These are phyloP conservation scores for Paragorgia papillata DNA, from an alignment of 92 coral and sea anemone species.

Conservation along the genomic window DNA sequence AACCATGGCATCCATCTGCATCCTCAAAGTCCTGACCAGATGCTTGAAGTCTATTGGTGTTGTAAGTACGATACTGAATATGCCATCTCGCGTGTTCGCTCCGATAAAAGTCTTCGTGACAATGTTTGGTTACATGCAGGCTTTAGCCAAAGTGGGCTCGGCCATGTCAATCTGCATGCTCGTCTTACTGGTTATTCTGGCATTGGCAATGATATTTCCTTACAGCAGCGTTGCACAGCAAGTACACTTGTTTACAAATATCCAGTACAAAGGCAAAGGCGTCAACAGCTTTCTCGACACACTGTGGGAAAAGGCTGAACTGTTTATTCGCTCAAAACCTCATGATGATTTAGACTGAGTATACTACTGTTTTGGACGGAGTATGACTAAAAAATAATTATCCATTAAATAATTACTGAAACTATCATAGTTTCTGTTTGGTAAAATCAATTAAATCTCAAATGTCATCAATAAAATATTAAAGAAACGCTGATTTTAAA, in stretches of 20 bases:
- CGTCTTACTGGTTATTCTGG: slow-evolving; percentile 9
- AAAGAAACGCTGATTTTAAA: no score
- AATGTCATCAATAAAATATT: no score
- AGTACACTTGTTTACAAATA: not conserved
- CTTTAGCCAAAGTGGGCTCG: not conserved
- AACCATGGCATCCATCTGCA: slow-evolving; percentile 12
- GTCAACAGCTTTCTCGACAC: slow-evolving; percentile 7
- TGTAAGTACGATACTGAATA: not conserved
- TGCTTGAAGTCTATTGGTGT: slow-evolving; percentile 20
- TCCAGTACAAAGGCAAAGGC: not conserved
- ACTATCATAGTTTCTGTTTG: no score
- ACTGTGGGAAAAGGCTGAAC: slow-evolving; percentile 1
- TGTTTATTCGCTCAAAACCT: not conserved
- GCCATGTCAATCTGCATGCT: not conserved
- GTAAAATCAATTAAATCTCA: no score
- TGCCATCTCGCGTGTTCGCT: not conserved
- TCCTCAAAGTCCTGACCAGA: not conserved
- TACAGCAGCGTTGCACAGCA: not conserved
- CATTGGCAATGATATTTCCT: not conserved
- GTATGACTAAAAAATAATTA: no score
- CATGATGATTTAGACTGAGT: not conserved
- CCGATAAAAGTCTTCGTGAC: slow-evolving; percentile 12
- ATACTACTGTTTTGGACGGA: no score
- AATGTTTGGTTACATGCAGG: not conserved
- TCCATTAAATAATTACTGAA: no score